Conservation (phyloP, 2,888 invertebrate species). For the Sinopyrophorus schimmeli region DNA sequence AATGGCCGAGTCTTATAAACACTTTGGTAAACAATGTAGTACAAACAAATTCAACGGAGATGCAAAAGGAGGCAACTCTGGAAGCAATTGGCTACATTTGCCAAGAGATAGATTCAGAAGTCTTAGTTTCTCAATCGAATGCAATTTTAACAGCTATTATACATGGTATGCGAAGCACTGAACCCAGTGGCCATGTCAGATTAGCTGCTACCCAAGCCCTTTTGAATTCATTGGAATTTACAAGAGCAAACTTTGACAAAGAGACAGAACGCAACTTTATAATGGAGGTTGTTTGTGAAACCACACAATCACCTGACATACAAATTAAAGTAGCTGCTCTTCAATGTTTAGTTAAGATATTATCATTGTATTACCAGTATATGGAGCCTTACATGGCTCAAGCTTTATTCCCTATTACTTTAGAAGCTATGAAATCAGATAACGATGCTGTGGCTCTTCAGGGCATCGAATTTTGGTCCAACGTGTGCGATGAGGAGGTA, state of each 20-base stretch:
- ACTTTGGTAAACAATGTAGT: conserved; percentile 90
- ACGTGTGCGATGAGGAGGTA: conserved; percentile 98
- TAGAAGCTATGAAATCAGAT: conserved; percentile 98
- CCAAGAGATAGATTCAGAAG: conserved; percentile 95
- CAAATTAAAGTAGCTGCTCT: conserved; percentile 95
- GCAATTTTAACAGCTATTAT: conserved; percentile 98
- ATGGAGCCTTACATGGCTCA: conserved; percentile 99
- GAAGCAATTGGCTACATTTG: conserved; percentile 99
- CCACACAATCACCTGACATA: conserved; percentile 90
- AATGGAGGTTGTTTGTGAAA: conserved; percentile 98
- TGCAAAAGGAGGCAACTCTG: conserved; percentile 93
- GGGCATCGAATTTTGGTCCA: conserved; percentile 99
- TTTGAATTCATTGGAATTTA: conserved; percentile 97
- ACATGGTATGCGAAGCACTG: conserved; percentile 95
- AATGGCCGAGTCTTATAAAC: conserved; percentile 91
- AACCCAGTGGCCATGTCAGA: conserved; percentile 90
- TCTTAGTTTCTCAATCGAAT: conserved; percentile 89
- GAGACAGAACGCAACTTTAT: conserved; percentile 97
- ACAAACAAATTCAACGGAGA: conserved; percentile 82
- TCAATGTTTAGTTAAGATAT: conserved; percentile 96
- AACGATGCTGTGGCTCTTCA: conserved; percentile 95
- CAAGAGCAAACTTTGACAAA: conserved; percentile 96
- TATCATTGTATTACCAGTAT: conserved; percentile 96
- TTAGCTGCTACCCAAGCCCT: conserved; percentile 96
- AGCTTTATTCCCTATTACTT: conserved; percentile 95